Base-by-base conservation (phyloP, 2,888 invertebrate genomes). In the Agapostemon virescens region DNA sequence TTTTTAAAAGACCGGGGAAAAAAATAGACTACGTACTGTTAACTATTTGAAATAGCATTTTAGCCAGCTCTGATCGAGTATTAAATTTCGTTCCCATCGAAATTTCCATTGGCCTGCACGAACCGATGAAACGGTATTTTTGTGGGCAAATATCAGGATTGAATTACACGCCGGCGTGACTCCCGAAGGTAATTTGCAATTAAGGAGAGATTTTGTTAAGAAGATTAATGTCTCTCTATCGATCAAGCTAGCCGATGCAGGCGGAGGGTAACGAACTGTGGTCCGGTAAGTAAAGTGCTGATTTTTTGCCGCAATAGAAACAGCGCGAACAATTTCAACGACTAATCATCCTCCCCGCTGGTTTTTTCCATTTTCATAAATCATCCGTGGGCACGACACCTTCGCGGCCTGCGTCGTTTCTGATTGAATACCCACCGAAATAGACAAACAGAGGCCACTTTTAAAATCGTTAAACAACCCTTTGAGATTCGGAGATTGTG, bases 151-250 rank as follows among this genome's bases (percentile, higher is more conserved):
- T 76, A 72, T 64, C 68, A n/a, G 30, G 61, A 79, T 61, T 72
- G 80, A 69, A 81, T 81, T 82, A 81, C 69, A 82, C 74, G 77
- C 63, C 20, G 55, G 36, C 61, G n/a, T 36, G 52, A 40, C 33
- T 52, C 74, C 26, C 26, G 33, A n/a, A 63, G 76, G 80, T 81
- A 82, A 81, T 82, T 82, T 82, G 82, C 58, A 81, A 74, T 81
- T 77, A 81, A 74, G 74, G 68, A 64, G 81, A 74, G 71, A 77
- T 74, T 82, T 82, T 81, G 81, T 81, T 82, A 77, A 82, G 81
- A 74, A 77, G 82, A 81, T 81, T 77, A 81, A 77, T 82, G 74
- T 74, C 68, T 67, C 74, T 11, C 52, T 68, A 81, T 82, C 70
- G 81, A 81, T 82, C 77, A 66, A 1, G 42, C 67, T 38, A 66